These are phyloP conservation scores for Calliopum simillimum DNA, from an alignment of 2,888 invertebrate genomes.

Conservation along the genomic window DNA sequence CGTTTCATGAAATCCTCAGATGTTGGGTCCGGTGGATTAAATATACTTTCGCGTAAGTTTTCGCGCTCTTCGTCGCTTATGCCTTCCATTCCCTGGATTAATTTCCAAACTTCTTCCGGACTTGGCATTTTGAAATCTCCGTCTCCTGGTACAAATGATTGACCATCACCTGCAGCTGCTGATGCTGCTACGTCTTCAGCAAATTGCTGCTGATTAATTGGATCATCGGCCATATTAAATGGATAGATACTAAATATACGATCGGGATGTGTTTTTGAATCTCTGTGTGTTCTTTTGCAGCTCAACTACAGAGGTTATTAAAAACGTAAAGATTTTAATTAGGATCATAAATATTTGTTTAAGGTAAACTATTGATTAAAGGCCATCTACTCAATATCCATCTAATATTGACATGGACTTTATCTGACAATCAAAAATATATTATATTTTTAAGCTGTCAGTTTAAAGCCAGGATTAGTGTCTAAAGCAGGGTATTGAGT, in stretches of 20 bases:
- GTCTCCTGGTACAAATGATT: constrained; percentile 51
- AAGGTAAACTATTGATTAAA: not conserved
- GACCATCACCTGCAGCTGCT: constrained; percentile 53
- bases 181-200: constrained; percentile 60
- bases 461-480: no score
- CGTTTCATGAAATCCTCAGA: constrained; percentile 55
- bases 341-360: not conserved
- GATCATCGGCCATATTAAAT: constrained; percentile 59
- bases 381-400: not conserved
- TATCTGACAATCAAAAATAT: no score
- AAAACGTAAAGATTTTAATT: constrained; percentile 6
- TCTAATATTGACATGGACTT: no score
- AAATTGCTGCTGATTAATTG: constrained; percentile 58
- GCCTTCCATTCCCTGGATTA: constrained; percentile 71
- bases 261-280: constrained; percentile 21
- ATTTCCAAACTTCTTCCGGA: constrained; percentile 71
- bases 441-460: no score
- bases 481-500: no score
- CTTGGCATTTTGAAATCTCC: constrained; percentile 69
- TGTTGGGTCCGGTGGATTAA: constrained; percentile 66
- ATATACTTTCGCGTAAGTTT: constrained; percentile 70
- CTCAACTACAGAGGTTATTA: constrained; percentile 23
- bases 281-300: constrained; percentile 3
- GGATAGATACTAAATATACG: constrained; percentile 31
- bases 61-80: constrained; percentile 74